Conservation (phyloP, 2,113 vertebrate species). For the Numida meleagris region DNA sequence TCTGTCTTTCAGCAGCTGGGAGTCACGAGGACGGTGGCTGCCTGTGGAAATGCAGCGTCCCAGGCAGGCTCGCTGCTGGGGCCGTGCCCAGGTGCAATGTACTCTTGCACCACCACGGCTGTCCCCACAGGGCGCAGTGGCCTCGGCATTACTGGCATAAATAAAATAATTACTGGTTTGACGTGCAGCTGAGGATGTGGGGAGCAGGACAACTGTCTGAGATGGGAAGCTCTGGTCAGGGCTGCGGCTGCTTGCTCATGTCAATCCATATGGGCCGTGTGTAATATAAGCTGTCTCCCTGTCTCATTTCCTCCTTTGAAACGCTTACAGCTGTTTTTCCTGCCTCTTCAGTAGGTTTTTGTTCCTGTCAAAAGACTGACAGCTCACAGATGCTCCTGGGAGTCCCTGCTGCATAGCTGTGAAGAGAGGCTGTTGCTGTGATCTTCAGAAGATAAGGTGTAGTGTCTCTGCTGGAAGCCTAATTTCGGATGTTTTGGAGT, state of each 20-base stretch:
- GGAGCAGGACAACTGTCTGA: not conserved
- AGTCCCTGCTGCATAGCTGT: not conserved
- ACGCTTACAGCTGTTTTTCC: constrained; percentile 49
- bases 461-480: not conserved
- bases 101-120: not conserved
- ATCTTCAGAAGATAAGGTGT: not conserved
- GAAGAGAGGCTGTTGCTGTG: not conserved
- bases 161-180: not conserved
- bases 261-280: constrained; percentile 42
- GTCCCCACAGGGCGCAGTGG: rapidly evolving
- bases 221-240: constrained; percentile 1
- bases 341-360: constrained; percentile 58
- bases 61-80: not conserved
- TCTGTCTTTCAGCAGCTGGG: not conserved
- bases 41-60: not conserved
- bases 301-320: constrained; percentile 53
- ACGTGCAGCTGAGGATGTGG: not conserved
- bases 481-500: constrained; percentile 9
- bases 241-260: not conserved
- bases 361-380: constrained; percentile 40
- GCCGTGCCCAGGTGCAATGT: not conserved
- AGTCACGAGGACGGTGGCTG: not conserved
- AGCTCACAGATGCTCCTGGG: constrained; percentile 50
- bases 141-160: not conserved
- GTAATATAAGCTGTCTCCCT: constrained; percentile 32